Evolutionary conservation across 2,113 vertebrate genomes (phyloP).

Genomic region (Chelonoidis abingdonii): DNA sequence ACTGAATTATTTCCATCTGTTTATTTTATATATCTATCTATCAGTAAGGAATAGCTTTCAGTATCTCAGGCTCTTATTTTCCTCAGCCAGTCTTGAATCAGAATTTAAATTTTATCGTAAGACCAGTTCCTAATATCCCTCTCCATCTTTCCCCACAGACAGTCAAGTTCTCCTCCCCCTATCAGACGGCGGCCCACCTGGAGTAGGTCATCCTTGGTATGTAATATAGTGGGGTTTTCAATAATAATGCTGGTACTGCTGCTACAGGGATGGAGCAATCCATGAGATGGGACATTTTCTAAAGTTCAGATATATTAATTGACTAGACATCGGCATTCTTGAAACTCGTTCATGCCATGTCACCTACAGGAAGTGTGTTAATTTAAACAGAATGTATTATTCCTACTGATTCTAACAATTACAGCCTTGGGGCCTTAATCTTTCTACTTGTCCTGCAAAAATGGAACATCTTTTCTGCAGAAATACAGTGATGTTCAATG

Average conservation of each 20-base stretch:
- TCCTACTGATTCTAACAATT: slow-evolving; percentile 9
- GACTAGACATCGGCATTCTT: background rate
- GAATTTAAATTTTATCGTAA: background rate
- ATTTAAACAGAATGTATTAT: background rate
- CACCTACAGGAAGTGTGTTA: background rate
- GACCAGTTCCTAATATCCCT: background rate
- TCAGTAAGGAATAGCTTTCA: slow-evolving; percentile 9
- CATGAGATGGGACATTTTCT: background rate
- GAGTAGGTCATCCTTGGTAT: slow-evolving; percentile 93
- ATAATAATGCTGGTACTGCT: background rate
- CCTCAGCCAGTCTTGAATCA: slow-evolving; percentile 4
- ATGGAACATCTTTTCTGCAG: background rate
- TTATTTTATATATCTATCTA: background rate
- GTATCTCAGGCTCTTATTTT: slow-evolving; percentile 24
- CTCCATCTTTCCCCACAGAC: slow-evolving; percentile 77
- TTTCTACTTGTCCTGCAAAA: slow-evolving; percentile 35
- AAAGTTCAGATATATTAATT: slow-evolving; percentile 15
- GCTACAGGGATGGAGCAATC: background rate
- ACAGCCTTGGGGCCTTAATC: background rate
- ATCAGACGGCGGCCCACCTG: slow-evolving; percentile 92
- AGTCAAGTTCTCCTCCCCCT: slow-evolving; percentile 91
- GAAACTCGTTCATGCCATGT: background rate
- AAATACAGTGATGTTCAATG: background rate
- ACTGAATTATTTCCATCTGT: slow-evolving; percentile 17
- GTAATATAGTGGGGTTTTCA: slow-evolving; percentile 12